Evolutionary conservation across 2,113 vertebrate genomes (phyloP), one percentile per base, ranked within the genome.

Genomic region (Saccopteryx bilineata): DNA sequence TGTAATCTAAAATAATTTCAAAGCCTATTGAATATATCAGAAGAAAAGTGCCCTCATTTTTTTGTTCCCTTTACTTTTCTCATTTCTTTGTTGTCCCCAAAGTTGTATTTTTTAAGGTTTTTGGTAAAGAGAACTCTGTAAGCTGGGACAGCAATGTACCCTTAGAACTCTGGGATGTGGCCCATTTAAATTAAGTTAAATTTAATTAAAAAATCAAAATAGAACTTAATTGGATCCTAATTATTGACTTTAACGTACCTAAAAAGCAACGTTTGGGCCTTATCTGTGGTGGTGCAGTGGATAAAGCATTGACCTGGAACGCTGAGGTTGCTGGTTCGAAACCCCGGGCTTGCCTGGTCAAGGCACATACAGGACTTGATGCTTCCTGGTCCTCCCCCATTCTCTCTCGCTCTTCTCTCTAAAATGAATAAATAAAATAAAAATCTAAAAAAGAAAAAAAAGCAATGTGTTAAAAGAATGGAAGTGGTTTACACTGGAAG

Each of bases 1-100:
- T 82, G 19, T 82, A 82, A 78, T 13, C 65, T 91, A 87, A 93
- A 91, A 83, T 82, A 72, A 74, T 94, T 93, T 95, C 33, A 90
- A 65, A 76, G 28, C 56, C 66, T 74, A 74, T 48, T 84, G 19
- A 88, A 54, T 91, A 9, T 4, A 13, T 50, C 80, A 87, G 60
- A 94, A 95, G 15, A 87, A 75, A 56, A 95, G 79, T 23, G 21
- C 66, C 56, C 23, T 87, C 17, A 52, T 76, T 46, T 90, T 91
- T 85, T 89, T 94, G 65, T 72, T 39, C n/a, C 31, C 76, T 0
- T 76, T 71, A 17, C 39, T 91, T 19, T 89, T 96, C 92, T 0
- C 28, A 68, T 85, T 95, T 84, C 28, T 69, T 66, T 66, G 31
- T 84, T 52, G 60, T 75, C 28, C 39, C 17, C 33, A 33, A 69